These are phyloP conservation scores for Drosophila cardini DNA, from an alignment of 1,140 invertebrate genomes.

Conservation along the genomic window DNA sequence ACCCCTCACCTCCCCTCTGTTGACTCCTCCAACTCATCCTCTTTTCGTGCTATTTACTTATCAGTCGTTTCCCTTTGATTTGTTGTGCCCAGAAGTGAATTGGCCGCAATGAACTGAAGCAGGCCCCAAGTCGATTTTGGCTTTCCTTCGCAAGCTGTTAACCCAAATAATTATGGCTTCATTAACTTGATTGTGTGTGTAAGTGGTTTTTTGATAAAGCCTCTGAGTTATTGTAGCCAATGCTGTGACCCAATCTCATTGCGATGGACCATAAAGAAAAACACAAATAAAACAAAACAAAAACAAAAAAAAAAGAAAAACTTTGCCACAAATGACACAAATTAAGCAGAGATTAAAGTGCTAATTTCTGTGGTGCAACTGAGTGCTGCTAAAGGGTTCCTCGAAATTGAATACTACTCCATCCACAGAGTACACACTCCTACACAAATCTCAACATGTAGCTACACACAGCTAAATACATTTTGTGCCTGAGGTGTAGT, in stretches of 20 bases:
- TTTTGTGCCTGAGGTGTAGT: slow-evolving; percentile 20
- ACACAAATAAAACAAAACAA: slow-evolving; percentile 45
- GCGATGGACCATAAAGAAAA: slow-evolving; percentile 32
- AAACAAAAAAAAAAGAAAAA: slow-evolving; percentile 70
- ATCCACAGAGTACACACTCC: slow-evolving; percentile 10
- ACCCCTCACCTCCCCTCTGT: no score
- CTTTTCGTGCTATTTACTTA: slow-evolving; percentile 53
- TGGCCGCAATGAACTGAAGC: slow-evolving; percentile 62
- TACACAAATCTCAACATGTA: slow-evolving; percentile 8
- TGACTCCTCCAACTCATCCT: slow-evolving; percentile 14
- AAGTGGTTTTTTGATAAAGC: slow-evolving; percentile 82
- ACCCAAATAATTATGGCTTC: slow-evolving; percentile 83
- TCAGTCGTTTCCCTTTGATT: slow-evolving; percentile 69
- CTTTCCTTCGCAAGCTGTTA: slow-evolving; percentile 72
- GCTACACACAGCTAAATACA: neutral
- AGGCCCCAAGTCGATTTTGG: slow-evolving; percentile 18
- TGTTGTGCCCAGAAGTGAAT: slow-evolving; percentile 61
- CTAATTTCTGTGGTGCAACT: slow-evolving; percentile 49
- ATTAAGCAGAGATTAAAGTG: slow-evolving; percentile 78
- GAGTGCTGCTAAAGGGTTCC: slow-evolving; percentile 61
- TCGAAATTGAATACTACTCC: slow-evolving; percentile 36
- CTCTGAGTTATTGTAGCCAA: slow-evolving; percentile 66
- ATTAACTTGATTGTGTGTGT: slow-evolving; percentile 82
- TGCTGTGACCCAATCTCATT: slow-evolving; percentile 31
- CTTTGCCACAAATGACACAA: slow-evolving; percentile 68